Conservation (phyloP, 2,888 invertebrate genomes). For the Himalopsyche tibetana region DNA sequence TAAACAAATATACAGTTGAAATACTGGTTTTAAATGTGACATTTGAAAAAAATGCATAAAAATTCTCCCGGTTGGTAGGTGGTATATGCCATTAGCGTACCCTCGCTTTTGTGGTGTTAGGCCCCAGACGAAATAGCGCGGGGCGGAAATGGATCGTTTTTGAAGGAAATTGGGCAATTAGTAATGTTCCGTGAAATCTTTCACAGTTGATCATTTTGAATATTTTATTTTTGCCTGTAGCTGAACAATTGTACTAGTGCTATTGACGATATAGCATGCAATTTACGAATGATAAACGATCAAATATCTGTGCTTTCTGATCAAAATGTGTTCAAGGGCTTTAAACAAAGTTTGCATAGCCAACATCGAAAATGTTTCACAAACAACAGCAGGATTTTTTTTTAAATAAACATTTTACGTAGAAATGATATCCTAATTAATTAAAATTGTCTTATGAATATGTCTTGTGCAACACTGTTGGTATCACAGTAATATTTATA, state of each 20-base stretch:
- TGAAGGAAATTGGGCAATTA: slow-evolving; percentile 42
- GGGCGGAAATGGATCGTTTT: slow-evolving; percentile 42
- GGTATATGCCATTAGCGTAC: slow-evolving; percentile 31
- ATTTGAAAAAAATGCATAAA: slow-evolving; percentile 39
- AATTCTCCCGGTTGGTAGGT: background rate
- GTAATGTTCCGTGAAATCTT: slow-evolving; percentile 36
- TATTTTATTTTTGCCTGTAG: background rate
- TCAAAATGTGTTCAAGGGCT: too few species aligned
- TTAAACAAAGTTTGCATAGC: too few species aligned
- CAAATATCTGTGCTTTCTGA: too few species aligned
- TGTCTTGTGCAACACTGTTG: too few species aligned
- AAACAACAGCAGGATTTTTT: too few species aligned
- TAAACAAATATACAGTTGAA: background rate
- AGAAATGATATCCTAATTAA: too few species aligned
- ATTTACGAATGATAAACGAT: too few species aligned
- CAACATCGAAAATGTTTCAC: too few species aligned
- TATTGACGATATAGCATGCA: background rate
- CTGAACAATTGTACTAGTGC: background rate
- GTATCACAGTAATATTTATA: too few species aligned
- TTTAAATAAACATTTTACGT: too few species aligned
- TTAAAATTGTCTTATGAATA: too few species aligned
- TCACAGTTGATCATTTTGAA: slow-evolving; percentile 32
- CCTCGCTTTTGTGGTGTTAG: background rate
- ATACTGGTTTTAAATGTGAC: slow-evolving; percentile 38
- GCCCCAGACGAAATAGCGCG: slow-evolving; percentile 9